A percentile compares a stretch with the other conserved stretches of the same genome.
These are phyloP conservation scores for Aphrophora alni DNA, from an alignment of 2,888 invertebrate species.

Conservation along the genomic window DNA sequence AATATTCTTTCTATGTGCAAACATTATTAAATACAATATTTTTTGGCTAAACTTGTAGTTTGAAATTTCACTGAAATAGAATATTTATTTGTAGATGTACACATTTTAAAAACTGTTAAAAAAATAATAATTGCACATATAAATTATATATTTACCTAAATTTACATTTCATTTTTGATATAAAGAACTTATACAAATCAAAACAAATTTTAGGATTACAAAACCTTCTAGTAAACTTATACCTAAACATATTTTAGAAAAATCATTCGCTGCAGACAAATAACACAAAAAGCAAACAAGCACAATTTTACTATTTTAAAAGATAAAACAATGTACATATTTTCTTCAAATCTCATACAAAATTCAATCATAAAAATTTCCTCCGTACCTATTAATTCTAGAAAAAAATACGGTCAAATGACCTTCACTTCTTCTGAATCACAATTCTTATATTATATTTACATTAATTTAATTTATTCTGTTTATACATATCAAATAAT, in stretches of 20 bases:
- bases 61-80: too few species aligned
- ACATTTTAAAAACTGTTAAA: too few species aligned
- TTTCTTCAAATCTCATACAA: not conserved
- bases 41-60: too few species aligned
- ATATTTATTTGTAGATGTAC: too few species aligned
- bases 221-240: too few species aligned
- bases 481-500: not conserved
- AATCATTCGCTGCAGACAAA: not conserved
- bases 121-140: not conserved
- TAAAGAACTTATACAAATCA: too few species aligned
- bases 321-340: not conserved
- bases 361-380: not conserved
- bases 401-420: not conserved
- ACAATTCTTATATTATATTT: not conserved
- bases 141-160: not conserved
- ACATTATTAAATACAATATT: too few species aligned
- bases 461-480: not conserved
- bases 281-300: slow-evolving; percentile 1
- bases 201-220: not conserved
- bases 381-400: not conserved
- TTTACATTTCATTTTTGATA: not conserved
- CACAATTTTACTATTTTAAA: not conserved
- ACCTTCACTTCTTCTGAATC: not conserved
- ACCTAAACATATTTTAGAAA: not conserved
- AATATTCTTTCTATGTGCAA: too few species aligned